Base-by-base conservation (phyloP, 2,113 vertebrate species). In the Pao palembangensis region DNA sequence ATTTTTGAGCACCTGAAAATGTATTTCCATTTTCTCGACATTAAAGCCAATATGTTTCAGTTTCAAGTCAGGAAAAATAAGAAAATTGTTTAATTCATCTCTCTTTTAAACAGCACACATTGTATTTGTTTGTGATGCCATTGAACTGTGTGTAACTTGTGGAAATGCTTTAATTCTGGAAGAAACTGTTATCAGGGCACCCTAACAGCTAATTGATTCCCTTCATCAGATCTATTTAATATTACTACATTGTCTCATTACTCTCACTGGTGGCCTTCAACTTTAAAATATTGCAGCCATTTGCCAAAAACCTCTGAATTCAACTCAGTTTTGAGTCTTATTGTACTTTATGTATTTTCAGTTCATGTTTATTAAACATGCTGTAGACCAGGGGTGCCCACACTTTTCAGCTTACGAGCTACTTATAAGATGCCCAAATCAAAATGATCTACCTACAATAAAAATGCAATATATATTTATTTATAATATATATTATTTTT, bases 131-230 rank as follows among this genome's bases (percentile, higher is more conserved):
- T 44, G 43, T 44, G 16, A 6, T 44, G 43, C 15, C 14, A 23
- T 73, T 89, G 66, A 72, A 69, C 76, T 44, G 43, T 71, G 82
- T 73, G 81, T 80, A 81, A 85, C 75, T 68, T 76, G 83, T 82
- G 61, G 81, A 61, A 73, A 75, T 58, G 18, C 61, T 72, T 28
- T 28, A 28, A 5, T 25, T 55, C 54, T 1, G 69, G 25, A 64
- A 58, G 23, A 2, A 15, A 15, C 3, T 46, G 51, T 63, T 6
- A 20, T 46, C 7, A 53, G 49, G 67, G 47, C 73, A 79, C 62
- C 78, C 63, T 8, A n/a, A 60, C 57, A 75, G 51, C 18, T 20
- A 4, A 41, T 54, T 8, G 53, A 16, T 28, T 18, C 12, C 51
- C 7, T 25, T 20, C n/a, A 49, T 18, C 12, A 8, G 12, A 20